Base-by-base conservation (phyloP, 1,140 invertebrate species). In the Micrasema minimum region DNA sequence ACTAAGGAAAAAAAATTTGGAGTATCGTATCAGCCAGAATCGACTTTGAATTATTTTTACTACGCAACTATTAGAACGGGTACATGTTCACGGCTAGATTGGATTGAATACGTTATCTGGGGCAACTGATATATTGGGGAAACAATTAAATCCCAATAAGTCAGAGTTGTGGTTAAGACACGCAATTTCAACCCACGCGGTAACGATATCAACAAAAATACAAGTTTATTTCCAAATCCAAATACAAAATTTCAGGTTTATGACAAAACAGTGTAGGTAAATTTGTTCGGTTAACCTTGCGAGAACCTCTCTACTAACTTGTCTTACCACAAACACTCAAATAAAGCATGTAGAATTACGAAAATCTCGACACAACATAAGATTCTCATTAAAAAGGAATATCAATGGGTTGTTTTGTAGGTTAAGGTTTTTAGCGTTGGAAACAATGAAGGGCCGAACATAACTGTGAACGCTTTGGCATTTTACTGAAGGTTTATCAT, bases 81-180 rank as follows among this genome's bases (percentile, higher is more conserved):
- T n/a, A n/a, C n/a, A n/a, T n/a, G n/a, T n/a, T n/a, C n/a, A n/a
- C n/a, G n/a, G 22, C n/a, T 26, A 53, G 20, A 48, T 31, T 14
- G 0, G 23, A 7, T 26, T 12, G 22, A 6, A n/a, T 31, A 31
- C 2, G 6, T 53, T n/a, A 53, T 53, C 50, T 53, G 23, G 50
- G 50, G 26, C 50, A 53, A 16, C 23, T 23, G 9, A 16, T 11
- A 31, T 11, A 53, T 4, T 31, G 26, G 23, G 50, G 23, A 53
- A 53, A 53, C 50, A 35, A 53, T 53, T 53, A 35, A 53, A 26
- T n/a, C 2, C 7, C 23, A 31, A 53, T 31, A n/a, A 35, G 7
- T 31, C 26, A 4, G 12, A 12, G 23, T 31, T 23, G 26, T 22
- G 23, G 50, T 53, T 48, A 10, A 16, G 46, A 48, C 11, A 23